Evolutionary conservation across 2,888 invertebrate genomes (phyloP).

Genomic region (Blastobasis lacticolella): DNA sequence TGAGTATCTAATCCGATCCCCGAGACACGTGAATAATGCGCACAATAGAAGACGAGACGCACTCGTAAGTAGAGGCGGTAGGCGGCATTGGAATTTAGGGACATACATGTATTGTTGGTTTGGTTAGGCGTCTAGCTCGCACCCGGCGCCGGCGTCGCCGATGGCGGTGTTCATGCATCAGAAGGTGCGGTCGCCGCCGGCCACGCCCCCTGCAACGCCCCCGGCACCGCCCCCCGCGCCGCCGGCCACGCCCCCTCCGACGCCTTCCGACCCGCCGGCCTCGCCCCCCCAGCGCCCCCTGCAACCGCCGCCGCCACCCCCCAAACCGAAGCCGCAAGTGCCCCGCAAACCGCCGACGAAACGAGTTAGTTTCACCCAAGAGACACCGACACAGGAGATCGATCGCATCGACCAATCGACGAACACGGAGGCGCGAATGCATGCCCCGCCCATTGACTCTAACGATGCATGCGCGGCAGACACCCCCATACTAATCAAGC

Average conservation of each 20-base stretch:
- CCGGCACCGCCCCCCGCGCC: constrained; percentile 16
- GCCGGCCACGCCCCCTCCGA: constrained; percentile 22
- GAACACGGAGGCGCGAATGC: constrained; percentile 38
- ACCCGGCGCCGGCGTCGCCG: constrained; percentile 52
- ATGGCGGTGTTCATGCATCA: constrained; percentile 54
- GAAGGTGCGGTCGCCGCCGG: constrained; percentile 47
- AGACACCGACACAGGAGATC: constrained; percentile 22
- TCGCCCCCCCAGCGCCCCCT: constrained; percentile 30
- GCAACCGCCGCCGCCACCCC: constrained; percentile 44
- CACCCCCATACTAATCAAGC: constrained; percentile 57
- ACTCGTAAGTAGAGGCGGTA: no score
- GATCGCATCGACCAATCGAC: constrained; percentile 12
- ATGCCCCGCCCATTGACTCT: constrained; percentile 38
- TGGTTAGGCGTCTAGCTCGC: constrained; percentile 65
- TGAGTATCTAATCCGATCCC: no score
- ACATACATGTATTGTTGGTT: constrained; percentile 41
- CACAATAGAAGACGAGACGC: no score
- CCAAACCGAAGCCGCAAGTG: constrained; percentile 64
- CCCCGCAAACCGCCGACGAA: constrained; percentile 65
- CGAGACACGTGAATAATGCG: no score
- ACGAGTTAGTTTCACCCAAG: constrained; percentile 69
- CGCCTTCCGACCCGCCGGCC: constrained; percentile 31
- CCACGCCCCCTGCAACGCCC: constrained; percentile 46
- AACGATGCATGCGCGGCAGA: constrained; percentile 64
- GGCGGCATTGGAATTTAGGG: neutral